phyloP scores from a whole-genome alignment of 2,888 invertebrate genomes.

The Pelosia muscerda region DNA sequence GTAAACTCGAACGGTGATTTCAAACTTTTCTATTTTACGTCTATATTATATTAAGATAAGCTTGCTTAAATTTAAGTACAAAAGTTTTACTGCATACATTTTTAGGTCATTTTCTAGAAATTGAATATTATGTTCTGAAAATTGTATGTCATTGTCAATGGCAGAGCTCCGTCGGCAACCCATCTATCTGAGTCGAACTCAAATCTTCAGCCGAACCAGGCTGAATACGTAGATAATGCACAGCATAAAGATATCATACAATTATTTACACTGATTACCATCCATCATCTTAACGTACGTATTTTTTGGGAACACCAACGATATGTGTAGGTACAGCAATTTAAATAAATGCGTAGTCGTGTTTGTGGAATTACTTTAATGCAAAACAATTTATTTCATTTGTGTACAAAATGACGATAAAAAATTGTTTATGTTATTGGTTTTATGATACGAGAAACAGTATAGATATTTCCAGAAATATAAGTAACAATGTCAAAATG shows the following conservation, averaged over 20 bases:
- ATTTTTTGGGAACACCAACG: background rate
- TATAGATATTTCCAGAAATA: background rate
- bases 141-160: no score
- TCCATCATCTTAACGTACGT: background rate
- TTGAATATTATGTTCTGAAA: no score
- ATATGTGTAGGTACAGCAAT: background rate
- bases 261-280: slow-evolving; percentile 1
- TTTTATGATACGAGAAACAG: background rate
- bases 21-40: no score
- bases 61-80: no score
- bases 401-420: background rate
- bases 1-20: no score
- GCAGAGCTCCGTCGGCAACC: background rate
- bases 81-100: no score
- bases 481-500: background rate
- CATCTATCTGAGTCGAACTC: background rate
- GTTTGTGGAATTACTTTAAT: background rate
- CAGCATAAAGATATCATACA: background rate
- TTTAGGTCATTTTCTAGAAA: no score
- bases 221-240: background rate
- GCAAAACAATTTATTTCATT: slow-evolving; percentile 1
- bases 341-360: background rate
- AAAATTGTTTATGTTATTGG: background rate
- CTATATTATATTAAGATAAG: no score
- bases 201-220: background rate